A percentile compares a stretch with the other conserved stretches of the same genome.
These are phyloP conservation scores for Gerris lacustris DNA, from an alignment of 2,888 invertebrate species.

Conservation along the genomic window DNA sequence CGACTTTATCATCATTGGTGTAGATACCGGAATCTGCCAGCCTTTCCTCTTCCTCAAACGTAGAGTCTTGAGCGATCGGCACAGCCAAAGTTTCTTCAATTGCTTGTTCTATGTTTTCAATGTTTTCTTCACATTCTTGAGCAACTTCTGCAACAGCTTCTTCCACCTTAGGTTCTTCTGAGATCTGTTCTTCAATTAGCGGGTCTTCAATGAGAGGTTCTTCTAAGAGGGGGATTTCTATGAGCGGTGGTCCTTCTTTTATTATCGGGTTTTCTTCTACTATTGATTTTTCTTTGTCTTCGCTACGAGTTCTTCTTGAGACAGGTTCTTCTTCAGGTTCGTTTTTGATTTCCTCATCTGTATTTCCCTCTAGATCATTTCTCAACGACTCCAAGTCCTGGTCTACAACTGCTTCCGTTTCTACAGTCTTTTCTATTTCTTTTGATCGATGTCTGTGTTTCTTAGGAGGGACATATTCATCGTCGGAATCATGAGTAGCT, in stretches of 20 bases:
- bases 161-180: slow-evolving; percentile 8
- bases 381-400: slow-evolving; percentile 30
- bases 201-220: too few species aligned
- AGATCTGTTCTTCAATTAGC: not conserved
- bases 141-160: slow-evolving; percentile 30
- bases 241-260: too few species aligned
- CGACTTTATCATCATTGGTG: slow-evolving; percentile 29
- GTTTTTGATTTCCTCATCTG: slow-evolving; percentile 18
- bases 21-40: slow-evolving; percentile 30
- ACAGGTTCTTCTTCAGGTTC: slow-evolving; percentile 25
- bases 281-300: not conserved
- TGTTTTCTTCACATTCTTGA: slow-evolving; percentile 18
- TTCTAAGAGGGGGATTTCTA: too few species aligned
- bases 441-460: slow-evolving; percentile 32
- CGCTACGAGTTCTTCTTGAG: not conserved
- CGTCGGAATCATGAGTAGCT: slow-evolving; percentile 25
- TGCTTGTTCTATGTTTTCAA: slow-evolving; percentile 20
- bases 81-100: slow-evolving; percentile 24
- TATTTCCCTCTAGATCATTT: slow-evolving; percentile 18
- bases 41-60: slow-evolving; percentile 28
- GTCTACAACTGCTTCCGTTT: slow-evolving; percentile 9
- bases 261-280: too few species aligned
- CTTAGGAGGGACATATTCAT: slow-evolving; percentile 27
- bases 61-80: not conserved
- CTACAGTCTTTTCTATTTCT: slow-evolving; percentile 20